Percentiles rank a stretch among this genome's conserved stretches.
Evolutionary conservation across 92 coral and sea anemone genomes (phyloP).

Genomic region (Muricea muricata): DNA sequence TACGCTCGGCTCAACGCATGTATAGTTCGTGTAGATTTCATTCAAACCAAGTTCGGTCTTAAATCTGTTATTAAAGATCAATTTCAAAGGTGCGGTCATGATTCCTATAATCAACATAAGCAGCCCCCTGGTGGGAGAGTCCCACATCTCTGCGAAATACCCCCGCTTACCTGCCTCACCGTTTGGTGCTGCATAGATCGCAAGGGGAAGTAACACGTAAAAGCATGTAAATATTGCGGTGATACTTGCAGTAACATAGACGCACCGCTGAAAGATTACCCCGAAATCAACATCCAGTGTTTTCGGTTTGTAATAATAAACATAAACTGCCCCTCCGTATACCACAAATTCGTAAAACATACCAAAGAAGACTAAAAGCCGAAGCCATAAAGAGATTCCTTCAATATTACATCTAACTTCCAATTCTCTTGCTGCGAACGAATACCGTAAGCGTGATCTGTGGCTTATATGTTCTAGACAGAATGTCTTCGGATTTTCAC

Average conservation of each 20-base stretch:
- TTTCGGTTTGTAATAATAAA: background rate
- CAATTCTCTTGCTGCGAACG: background rate
- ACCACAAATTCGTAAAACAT: constrained; percentile 1
- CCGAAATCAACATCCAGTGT: background rate
- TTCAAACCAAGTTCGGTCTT: background rate
- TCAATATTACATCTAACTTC: background rate
- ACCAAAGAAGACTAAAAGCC: background rate
- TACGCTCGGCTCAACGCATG: constrained; percentile 3
- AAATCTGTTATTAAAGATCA: background rate
- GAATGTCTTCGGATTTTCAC: background rate
- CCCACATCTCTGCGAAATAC: background rate
- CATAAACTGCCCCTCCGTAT: background rate
- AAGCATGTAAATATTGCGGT: background rate
- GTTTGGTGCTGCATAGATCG: background rate
- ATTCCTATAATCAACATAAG: background rate
- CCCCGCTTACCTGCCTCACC: background rate
- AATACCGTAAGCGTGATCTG: background rate
- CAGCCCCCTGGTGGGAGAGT: background rate
- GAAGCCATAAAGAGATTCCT: background rate
- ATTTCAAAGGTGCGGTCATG: background rate
- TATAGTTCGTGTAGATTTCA: background rate
- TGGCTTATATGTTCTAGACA: background rate
- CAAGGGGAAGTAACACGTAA: background rate
- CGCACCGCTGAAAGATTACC: background rate
- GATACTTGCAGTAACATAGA: background rate